A percentile compares a stretch with the other conserved stretches of the same genome.
These are phyloP conservation scores for Loxodonta africana DNA, from an alignment of 2,113 vertebrate genomes.

Conservation along the genomic window DNA sequence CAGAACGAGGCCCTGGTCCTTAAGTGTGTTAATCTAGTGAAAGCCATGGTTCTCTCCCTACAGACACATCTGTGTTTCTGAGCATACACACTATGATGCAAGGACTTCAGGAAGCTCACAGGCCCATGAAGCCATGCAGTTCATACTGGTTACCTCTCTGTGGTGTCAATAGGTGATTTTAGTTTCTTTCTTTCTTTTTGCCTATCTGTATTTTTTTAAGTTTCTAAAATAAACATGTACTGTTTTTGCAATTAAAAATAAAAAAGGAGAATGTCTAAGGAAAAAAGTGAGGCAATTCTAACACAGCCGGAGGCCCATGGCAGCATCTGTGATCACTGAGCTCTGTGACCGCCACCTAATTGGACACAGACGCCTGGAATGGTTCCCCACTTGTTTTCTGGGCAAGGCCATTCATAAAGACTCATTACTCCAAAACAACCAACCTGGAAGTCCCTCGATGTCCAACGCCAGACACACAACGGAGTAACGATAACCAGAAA, in stretches of 20 bases:
- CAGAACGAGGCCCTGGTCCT: background rate
- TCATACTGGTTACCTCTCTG: background rate
- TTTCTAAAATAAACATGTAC: conserved; percentile 68
- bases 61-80: background rate
- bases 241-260: conserved; percentile 60
- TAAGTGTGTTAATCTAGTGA: conserved; percentile 6
- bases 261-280: conserved; percentile 41
- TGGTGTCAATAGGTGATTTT: background rate
- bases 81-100: background rate
- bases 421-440: conserved; percentile 58
- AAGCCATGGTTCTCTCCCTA: background rate
- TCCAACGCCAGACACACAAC: conserved; percentile 51
- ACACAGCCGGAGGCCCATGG: conserved; percentile 7
- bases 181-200: conserved; percentile 24
- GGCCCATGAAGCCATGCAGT: background rate
- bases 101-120: background rate
- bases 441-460: conserved; percentile 46
- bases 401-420: conserved; percentile 66
- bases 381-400: conserved; percentile 62
- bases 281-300: conserved; percentile 51
- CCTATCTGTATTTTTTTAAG: conserved; percentile 30
- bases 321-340: conserved; percentile 69
- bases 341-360: conserved; percentile 70
- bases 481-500: conserved; percentile 36
- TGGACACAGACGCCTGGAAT: conserved; percentile 73